A percentile compares a stretch with the other conserved stretches of the same genome.
Evolutionary conservation across 2,113 vertebrate species (phyloP).

Genomic region (Syngnathus typhle): DNA sequence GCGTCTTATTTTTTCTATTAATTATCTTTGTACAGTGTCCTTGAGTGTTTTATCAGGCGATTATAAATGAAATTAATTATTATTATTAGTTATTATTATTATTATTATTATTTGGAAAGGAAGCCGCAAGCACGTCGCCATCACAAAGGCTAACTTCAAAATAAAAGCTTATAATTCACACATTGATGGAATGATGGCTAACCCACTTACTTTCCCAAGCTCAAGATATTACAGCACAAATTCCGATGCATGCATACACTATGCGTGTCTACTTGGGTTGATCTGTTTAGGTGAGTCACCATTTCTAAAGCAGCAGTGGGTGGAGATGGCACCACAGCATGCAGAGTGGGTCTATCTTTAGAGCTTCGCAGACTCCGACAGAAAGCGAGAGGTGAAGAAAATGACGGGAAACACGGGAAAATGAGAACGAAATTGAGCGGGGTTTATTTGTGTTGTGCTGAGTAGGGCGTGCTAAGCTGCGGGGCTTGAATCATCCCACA

Average conservation of each 20-base stretch:
- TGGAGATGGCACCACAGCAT: conserved; percentile 56
- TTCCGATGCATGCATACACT: conserved; percentile 10
- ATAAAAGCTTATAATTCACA: no score
- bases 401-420: conserved; percentile 28
- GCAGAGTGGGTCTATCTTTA: conserved; percentile 44
- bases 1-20: no score
- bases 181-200: no score
- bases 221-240: neutral
- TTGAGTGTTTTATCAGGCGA: no score
- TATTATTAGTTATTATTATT: no score
- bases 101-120: no score
- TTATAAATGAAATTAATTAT: no score
- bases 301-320: conserved; percentile 64
- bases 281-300: conserved; percentile 67
- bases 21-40: no score
- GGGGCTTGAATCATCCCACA: conserved; percentile 65
- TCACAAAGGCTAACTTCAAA: no score
- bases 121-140: no score
- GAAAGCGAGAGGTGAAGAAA: conserved; percentile 13
- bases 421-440: conserved; percentile 34
- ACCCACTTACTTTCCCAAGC: neutral
- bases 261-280: conserved; percentile 34
- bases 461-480: conserved; percentile 57
- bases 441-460: conserved; percentile 54
- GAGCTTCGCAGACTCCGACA: conserved; percentile 33